Base-by-base conservation (phyloP, 92 coral and sea anemone species). In the Montipora capitata region DNA sequence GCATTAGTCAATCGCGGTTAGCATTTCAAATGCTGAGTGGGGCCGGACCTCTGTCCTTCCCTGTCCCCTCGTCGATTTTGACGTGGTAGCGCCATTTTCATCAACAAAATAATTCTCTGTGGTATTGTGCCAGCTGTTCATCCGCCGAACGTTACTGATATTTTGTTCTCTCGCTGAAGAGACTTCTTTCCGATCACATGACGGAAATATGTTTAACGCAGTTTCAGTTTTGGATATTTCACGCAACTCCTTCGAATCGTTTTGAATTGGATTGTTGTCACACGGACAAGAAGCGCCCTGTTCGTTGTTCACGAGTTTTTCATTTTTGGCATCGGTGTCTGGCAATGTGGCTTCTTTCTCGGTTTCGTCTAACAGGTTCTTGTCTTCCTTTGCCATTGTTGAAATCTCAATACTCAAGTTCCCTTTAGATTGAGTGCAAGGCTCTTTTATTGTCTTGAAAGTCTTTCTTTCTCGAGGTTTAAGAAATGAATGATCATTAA, bases 91-190 rank as follows among this genome's bases (percentile, higher is more conserved):
- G 9, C 5, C 58, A 41, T 71, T 69, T 49, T 70, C 8, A 11
- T 52, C 59, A 2, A 54, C 18, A 56, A 18, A 44, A 14, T 17
- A 18, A 13, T 51, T 38, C 15, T 62, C 43, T 18, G 43, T 58
- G n/a, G 61, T 82, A 12, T 17, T 15, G 10, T 43, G 71, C 79
- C 87, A 72, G 9, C 72, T 42, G 40, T 59, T 77, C 40, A 82
- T 42, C 38, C 52, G 58, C 43, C 58, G 12, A 5, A 49, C 15
- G 40, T 52, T 72, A 54, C 54, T 52, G 3, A 35, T 27, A n/a
- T 40, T 71, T 57, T 83, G 79, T 7, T 18, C 52, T 59, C 10
- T 10, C 5, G 72, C 12, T 6, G 79, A 51, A 51, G 16, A 35
- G 2, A 5, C 0, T 48, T 68, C 68, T 39, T 6, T 3, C 54